A percentile compares a stretch with the other conserved stretches of the same genome.
Evolutionary conservation across 2,797 vertebrate species (phyloP).

Genomic region (Pseudochromis fuscus): DNA sequence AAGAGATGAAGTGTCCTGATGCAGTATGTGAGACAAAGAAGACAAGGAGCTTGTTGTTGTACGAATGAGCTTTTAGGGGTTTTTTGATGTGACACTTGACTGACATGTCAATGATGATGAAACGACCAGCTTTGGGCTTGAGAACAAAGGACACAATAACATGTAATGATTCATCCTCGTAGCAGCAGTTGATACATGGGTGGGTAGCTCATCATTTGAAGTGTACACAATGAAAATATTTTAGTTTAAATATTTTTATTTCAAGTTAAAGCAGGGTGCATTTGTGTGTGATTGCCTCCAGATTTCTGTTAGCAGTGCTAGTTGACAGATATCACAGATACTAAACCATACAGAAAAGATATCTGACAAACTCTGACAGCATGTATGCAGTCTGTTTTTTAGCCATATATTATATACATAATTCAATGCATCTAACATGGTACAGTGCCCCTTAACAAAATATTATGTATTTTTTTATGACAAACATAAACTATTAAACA

Average conservation of each 20-base stretch:
- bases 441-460: background rate
- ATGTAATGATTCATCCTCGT: no score
- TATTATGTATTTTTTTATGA: slow-evolving; percentile 5
- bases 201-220: background rate
- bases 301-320: no score
- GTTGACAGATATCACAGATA: no score
- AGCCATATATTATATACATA: background rate
- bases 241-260: background rate
- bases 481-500: slow-evolving; percentile 47
- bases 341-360: no score
- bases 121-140: background rate
- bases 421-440: background rate
- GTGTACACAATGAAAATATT: no score
- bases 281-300: background rate
- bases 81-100: slow-evolving; percentile 25
- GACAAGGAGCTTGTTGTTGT: slow-evolving; percentile 8
- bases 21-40: background rate
- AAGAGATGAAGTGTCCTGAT: slow-evolving; percentile 17
- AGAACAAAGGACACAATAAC: slow-evolving; percentile 8
- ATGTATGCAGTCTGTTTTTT: background rate
- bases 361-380: no score
- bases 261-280: background rate
- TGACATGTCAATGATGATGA: background rate
- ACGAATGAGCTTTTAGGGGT: slow-evolving; percentile 17
- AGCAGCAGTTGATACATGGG: background rate